phyloP scores from a whole-genome alignment of 2,888 invertebrate species.

The Pristionchus mayeri region DNA sequence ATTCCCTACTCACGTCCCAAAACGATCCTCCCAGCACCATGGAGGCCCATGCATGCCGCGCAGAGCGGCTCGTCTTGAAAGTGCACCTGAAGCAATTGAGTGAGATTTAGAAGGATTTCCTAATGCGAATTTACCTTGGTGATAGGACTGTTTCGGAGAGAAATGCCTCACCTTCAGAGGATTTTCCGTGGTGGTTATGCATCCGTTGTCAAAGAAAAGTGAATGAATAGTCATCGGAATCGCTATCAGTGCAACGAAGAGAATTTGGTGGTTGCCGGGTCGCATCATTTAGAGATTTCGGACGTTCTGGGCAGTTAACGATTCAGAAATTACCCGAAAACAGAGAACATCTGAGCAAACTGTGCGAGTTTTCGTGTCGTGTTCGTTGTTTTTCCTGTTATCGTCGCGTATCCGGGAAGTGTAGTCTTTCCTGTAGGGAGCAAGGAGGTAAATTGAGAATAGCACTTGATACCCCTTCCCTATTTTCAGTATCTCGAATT shows the following conservation, averaged over 20 bases:
- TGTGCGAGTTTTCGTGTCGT: background rate
- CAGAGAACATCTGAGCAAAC: constrained; percentile 15
- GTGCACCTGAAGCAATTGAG: background rate
- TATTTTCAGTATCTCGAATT: too few species aligned
- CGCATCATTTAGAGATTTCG: background rate
- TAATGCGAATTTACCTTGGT: too few species aligned
- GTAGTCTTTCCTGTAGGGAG: too few species aligned
- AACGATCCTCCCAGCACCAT: background rate
- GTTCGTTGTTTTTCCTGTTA: background rate
- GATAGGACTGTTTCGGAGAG: too few species aligned
- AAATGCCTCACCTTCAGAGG: constrained; percentile 34
- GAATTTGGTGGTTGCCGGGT: background rate
- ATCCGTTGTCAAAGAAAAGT: background rate
- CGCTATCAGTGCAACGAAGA: background rate
- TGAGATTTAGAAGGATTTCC: too few species aligned
- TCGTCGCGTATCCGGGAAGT: too few species aligned
- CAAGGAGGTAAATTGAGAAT: too few species aligned
- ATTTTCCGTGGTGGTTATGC: constrained; percentile 8
- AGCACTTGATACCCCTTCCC: too few species aligned
- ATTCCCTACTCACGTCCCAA: background rate
- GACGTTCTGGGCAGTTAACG: background rate
- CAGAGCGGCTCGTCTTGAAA: constrained; percentile 6
- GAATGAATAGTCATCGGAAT: background rate
- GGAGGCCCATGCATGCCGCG: background rate
- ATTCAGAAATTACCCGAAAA: constrained; percentile 5